Percentiles rank a stretch among this genome's conserved stretches.
Conservation (phyloP, 2,113 vertebrate genomes). For the Gorsachius goisagi region DNA sequence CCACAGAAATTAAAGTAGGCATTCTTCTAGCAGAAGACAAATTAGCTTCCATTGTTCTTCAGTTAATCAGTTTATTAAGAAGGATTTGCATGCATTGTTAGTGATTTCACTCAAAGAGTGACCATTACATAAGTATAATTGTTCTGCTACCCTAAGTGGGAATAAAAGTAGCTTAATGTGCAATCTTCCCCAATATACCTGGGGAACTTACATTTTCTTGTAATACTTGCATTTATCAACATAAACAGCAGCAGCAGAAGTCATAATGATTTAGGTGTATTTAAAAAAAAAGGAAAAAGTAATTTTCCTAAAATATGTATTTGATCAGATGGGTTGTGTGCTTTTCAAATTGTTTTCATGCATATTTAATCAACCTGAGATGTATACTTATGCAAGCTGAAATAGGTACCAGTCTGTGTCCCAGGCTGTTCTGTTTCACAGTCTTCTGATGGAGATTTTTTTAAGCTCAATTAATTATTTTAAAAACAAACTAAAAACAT, state of each 20-base stretch:
- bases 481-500: neutral
- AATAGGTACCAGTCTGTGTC: constrained; percentile 11
- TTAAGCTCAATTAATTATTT: neutral
- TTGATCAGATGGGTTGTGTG: neutral
- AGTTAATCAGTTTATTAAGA: neutral
- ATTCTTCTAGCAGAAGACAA: neutral
- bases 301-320: neutral
- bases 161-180: neutral
- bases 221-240: neutral
- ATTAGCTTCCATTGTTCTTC: neutral
- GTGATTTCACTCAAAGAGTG: neutral
- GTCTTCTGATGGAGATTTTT: neutral
- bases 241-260: neutral
- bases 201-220: neutral
- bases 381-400: constrained; percentile 14
- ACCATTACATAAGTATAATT: neutral
- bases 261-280: neutral
- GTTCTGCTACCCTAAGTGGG: neutral
- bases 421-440: constrained; percentile 23
- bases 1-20: neutral
- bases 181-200: neutral
- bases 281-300: neutral
- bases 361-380: constrained; percentile 30
- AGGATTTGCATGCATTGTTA: neutral
- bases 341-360: constrained; percentile 35